Evolutionary conservation across 1,140 invertebrate genomes (phyloP).

Genomic region (Ooceraea biroi): DNA sequence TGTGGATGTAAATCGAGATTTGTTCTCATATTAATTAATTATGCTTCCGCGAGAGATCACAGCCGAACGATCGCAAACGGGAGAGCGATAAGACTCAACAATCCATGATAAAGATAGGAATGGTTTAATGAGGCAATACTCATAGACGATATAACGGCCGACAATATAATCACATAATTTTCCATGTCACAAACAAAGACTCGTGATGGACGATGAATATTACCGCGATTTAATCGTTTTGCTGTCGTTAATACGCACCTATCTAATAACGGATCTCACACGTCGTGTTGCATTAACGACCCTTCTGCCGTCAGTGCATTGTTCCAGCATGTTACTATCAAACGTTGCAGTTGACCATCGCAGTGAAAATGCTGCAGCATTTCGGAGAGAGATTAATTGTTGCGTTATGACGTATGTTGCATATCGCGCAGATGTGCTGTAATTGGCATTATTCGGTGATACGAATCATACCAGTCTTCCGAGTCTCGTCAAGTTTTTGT

Average conservation of each 20-base stretch:
- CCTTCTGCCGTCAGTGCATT: slow-evolving; percentile 38
- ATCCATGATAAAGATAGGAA: not conserved
- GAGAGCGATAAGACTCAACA: not conserved
- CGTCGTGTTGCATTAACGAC: slow-evolving; percentile 49
- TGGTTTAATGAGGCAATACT: not conserved
- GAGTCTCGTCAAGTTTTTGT: too few species aligned
- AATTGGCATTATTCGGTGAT: slow-evolving; percentile 50
- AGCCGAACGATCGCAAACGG: not conserved
- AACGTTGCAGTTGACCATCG: slow-evolving; percentile 43
- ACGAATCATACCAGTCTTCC: slow-evolving; percentile 4
- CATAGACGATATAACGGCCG: not conserved
- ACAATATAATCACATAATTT: slow-evolving; percentile 31
- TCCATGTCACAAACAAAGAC: slow-evolving; percentile 18
- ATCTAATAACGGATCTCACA: slow-evolving; percentile 51
- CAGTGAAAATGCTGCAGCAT: slow-evolving; percentile 9
- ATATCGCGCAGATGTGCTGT: not conserved
- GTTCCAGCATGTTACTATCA: slow-evolving; percentile 40
- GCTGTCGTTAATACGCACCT: slow-evolving; percentile 22
- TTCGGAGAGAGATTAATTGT: slow-evolving; percentile 48
- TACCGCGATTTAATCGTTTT: slow-evolving; percentile 41
- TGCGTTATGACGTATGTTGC: slow-evolving; percentile 30
- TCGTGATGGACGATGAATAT: slow-evolving; percentile 22
- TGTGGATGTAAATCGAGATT: not conserved
- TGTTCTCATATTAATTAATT: not conserved
- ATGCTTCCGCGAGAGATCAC: not conserved